Conservation (phyloP, 2,797 vertebrate genomes). For the Tokudaia muenninki region DNA sequence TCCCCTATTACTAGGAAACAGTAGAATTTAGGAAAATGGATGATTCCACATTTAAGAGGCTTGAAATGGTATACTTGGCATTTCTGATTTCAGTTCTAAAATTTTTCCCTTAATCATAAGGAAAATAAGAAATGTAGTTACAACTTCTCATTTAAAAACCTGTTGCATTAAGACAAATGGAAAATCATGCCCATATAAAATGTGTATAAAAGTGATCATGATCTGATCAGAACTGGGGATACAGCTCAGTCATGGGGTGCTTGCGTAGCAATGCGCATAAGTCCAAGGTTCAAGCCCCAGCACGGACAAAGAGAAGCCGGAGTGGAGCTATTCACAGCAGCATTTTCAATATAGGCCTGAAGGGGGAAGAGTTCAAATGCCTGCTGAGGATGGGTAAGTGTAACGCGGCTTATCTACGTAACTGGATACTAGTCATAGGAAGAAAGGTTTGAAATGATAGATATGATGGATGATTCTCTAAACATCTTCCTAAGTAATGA, state of each 20-base stretch:
- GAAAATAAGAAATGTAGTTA: conserved; percentile 41
- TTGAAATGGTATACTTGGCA: neutral
- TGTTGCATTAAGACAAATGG: conserved; percentile 39
- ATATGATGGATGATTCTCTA: neutral
- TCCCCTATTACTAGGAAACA: neutral
- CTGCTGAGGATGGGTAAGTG: neutral
- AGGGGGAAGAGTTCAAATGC: neutral
- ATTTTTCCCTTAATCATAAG: neutral
- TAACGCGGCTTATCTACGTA: neutral
- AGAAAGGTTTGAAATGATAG: neutral
- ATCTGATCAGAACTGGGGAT: neutral
- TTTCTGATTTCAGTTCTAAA: conserved; percentile 57
- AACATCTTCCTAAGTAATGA: conserved; percentile 18
- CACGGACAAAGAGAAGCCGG: neutral
- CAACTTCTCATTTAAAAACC: conserved; percentile 16
- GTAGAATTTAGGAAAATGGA: neutral
- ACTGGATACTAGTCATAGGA: neutral
- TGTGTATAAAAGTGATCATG: neutral
- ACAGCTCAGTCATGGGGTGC: neutral
- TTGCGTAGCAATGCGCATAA: neutral
- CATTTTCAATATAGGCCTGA: neutral
- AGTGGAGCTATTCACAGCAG: neutral
- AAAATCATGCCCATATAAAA: conserved; percentile 29
- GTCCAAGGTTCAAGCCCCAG: neutral
- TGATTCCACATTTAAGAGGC: conserved; percentile 21